Evolutionary conservation across 1,140 invertebrate genomes (phyloP), one percentile per base, ranked within the genome.

Genomic region (Drosophila setifemur): DNA sequence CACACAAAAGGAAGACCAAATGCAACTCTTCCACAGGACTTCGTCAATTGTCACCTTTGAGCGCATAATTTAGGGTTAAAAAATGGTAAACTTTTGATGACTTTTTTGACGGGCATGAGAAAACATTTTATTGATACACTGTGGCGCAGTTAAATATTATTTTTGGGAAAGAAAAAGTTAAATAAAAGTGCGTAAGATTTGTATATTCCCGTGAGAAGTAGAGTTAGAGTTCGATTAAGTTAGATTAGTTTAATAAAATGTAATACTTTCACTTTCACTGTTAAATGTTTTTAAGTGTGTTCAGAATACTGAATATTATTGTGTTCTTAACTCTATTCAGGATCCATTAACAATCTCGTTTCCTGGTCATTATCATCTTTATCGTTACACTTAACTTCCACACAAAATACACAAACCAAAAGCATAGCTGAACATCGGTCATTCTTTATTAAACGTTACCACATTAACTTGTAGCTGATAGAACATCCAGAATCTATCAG

Each of bases 41-140:
- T 85, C 85, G 85, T 88, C 85, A 88, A 88, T 73, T 88, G 85
- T 88, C 85, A 88, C 75, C 68, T 70, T 77, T 58, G 44, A 44
- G 75, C 75, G 75, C 85, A 88, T 88, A 88, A 88, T 85, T 88
- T 88, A 85, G 85, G 69, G 79, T 88, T 88, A 88, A 88, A 66
- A 75, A 71, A 75, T 86, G 50, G 42, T 25, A 60, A 58, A 44
- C 25, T 28, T 58, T 12, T 21, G 37, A 11, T 31, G 19, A 40
- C 43, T 60, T 54, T 44, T 48, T 44, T 33, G 40, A 47, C 60
- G 48, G 63, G 28, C 75, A 68, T 86, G 81, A 86, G 81, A 86
- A 86, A 76, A 81, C 29, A n/a, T 86, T 86, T 86, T 86, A 86
- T 86, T 86, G 75, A 81, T 86, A 47, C 25, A 4, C 45, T 86